Conservation (phyloP, 1,140 invertebrate species). For the Cataglyphis hispanica region DNA sequence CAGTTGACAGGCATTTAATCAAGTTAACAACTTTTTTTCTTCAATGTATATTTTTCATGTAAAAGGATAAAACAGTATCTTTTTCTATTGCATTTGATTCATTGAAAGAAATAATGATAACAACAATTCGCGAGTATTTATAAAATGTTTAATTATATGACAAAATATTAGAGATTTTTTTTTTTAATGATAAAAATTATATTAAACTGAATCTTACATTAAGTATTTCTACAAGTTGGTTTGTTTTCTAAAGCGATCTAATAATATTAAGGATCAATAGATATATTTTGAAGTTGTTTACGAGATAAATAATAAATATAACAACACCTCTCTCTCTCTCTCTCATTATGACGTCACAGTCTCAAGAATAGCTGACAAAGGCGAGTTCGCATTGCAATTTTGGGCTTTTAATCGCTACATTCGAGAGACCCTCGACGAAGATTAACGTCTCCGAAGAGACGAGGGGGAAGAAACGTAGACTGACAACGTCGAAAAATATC, state of each 20-base stretch:
- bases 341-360: background rate
- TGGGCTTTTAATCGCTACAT: conserved; percentile 44
- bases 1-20: no score
- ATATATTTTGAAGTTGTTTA: background rate
- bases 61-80: background rate
- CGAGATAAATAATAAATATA: background rate
- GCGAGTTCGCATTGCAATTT: background rate
- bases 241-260: background rate
- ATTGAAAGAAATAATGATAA: background rate
- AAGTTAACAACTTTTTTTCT: no score
- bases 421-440: background rate
- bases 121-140: background rate
- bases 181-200: background rate
- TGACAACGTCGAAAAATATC: conserved; percentile 61
- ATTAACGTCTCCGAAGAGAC: conserved; percentile 37
- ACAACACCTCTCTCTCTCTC: background rate
- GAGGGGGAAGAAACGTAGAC: conserved; percentile 2
- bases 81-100: background rate
- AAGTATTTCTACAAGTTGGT: conserved; percentile 3
- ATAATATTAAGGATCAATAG: background rate
- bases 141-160: background rate
- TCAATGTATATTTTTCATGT: background rate
- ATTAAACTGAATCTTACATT: background rate
- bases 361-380: background rate
- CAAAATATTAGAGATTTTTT: background rate